A percentile compares a stretch with the other conserved stretches of the same genome.
Conservation (phyloP, 2,113 vertebrate genomes). For the Colossoma macropomum region DNA sequence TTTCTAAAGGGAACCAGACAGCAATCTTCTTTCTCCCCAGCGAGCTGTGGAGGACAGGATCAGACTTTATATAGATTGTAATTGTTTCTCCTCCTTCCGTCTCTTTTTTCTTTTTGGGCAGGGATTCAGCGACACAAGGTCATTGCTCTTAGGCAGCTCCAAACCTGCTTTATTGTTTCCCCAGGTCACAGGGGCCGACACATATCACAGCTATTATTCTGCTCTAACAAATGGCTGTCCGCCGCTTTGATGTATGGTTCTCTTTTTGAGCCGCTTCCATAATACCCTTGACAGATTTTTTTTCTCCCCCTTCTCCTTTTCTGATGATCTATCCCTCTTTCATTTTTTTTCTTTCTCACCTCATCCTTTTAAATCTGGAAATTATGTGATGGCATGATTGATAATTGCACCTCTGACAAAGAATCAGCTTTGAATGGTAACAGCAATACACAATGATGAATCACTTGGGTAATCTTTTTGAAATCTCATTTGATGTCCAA, state of each 20-base stretch:
- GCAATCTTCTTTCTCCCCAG: constrained; percentile 67
- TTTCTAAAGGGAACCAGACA: constrained; percentile 69
- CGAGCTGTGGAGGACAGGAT: constrained; percentile 75
- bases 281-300: constrained; percentile 80
- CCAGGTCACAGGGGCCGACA: constrained; percentile 76
- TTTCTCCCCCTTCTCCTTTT: constrained; percentile 59
- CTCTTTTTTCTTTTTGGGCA: constrained; percentile 61
- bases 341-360: constrained; percentile 44
- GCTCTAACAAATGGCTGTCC: constrained; percentile 79
- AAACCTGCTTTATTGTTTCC: constrained; percentile 76
- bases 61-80: constrained; percentile 79
- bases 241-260: constrained; percentile 80
- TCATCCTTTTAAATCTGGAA: constrained; percentile 61
- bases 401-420: constrained; percentile 69
- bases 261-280: constrained; percentile 76
- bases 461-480: constrained; percentile 52
- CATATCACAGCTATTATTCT: constrained; percentile 82
- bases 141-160: constrained; percentile 78
- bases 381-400: constrained; percentile 67
- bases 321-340: constrained; percentile 63
- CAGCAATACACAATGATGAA: constrained; percentile 43
- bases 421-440: constrained; percentile 44
- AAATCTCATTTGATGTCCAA: constrained; percentile 26
- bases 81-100: constrained; percentile 75
- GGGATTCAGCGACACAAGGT: constrained; percentile 72